These are phyloP conservation scores for Jordanella pulchra DNA, from an alignment of 2,797 vertebrate species.

Conservation along the genomic window DNA sequence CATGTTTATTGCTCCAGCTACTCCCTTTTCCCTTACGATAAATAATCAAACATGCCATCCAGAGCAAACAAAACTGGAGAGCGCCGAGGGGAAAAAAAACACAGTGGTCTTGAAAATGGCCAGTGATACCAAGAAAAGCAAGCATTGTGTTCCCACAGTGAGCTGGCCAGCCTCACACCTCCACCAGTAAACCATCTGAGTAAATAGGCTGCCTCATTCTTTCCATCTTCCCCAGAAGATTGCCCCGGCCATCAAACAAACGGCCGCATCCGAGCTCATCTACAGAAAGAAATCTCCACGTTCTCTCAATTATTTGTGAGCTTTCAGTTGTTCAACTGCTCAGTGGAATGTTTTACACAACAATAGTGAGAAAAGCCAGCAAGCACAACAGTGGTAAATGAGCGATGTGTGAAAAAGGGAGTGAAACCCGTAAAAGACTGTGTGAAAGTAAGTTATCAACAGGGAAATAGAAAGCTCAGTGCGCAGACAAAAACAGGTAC, in stretches of 20 bases:
- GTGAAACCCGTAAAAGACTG: constrained; percentile 49
- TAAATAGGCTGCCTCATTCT: constrained; percentile 96
- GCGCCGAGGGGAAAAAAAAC: constrained; percentile 80
- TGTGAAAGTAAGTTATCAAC: constrained; percentile 53
- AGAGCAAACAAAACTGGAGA: constrained; percentile 94
- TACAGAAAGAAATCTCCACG: constrained; percentile 24
- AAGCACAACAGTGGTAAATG: constrained; percentile 8
- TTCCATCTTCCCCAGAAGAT: constrained; percentile 92
- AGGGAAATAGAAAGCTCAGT: constrained; percentile 34
- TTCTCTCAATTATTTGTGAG: constrained; percentile 23
- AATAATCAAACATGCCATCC: constrained; percentile 98
- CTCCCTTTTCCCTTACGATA: constrained; percentile 95
- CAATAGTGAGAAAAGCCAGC: constrained; percentile 6
- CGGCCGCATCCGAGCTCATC: constrained; percentile 83
- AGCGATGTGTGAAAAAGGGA: constrained; percentile 39
- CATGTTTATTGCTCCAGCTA: constrained; percentile 94
- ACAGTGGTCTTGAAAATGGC: constrained; percentile 88
- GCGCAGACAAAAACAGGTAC: constrained; percentile 31
- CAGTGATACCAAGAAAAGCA: constrained; percentile 92
- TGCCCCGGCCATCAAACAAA: constrained; percentile 96
- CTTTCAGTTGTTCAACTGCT: constrained; percentile 37
- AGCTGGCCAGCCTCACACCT: constrained; percentile 91
- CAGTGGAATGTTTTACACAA: constrained; percentile 25
- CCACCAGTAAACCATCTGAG: constrained; percentile 94
- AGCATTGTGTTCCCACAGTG: constrained; percentile 91